Percentiles rank a stretch among this genome's conserved stretches.
phyloP scores from a whole-genome alignment of 2,113 vertebrate species.

The Aepyceros melampus region DNA sequence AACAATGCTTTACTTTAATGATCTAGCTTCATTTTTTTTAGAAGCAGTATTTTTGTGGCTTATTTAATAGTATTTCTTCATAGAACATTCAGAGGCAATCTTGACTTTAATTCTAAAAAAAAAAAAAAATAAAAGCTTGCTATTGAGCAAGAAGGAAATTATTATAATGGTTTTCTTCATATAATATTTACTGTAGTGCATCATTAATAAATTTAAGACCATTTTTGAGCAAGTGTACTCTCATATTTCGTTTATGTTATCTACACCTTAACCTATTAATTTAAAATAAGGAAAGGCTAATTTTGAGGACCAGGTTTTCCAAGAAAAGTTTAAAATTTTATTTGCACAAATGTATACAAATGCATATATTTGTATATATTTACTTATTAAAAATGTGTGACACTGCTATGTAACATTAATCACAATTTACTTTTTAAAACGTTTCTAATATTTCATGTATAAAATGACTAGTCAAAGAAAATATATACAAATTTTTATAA shows the following conservation, averaged over 20 bases:
- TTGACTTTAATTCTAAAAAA: background rate
- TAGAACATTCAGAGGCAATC: background rate
- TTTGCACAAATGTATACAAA: background rate
- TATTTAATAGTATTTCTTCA: background rate
- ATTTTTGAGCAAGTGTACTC: background rate
- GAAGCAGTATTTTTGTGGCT: background rate
- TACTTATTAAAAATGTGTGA: background rate
- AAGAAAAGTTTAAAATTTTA: background rate
- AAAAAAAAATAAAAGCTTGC: background rate
- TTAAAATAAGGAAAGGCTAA: constrained; percentile 4
- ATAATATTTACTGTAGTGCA: background rate
- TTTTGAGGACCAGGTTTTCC: background rate
- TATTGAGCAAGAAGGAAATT: background rate
- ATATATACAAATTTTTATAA: background rate
- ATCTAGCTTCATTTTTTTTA: background rate
- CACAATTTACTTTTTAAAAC: background rate
- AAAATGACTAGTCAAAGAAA: background rate
- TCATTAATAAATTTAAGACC: background rate
- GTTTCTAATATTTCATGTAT: background rate
- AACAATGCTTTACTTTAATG: background rate
- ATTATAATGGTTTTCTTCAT: background rate
- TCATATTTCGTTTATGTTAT: background rate
- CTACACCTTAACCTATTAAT: background rate
- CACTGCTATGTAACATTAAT: background rate
- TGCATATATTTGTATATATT: background rate